phyloP scores from a whole-genome alignment of 2,113 vertebrate genomes.

The Malurus elegans region DNA sequence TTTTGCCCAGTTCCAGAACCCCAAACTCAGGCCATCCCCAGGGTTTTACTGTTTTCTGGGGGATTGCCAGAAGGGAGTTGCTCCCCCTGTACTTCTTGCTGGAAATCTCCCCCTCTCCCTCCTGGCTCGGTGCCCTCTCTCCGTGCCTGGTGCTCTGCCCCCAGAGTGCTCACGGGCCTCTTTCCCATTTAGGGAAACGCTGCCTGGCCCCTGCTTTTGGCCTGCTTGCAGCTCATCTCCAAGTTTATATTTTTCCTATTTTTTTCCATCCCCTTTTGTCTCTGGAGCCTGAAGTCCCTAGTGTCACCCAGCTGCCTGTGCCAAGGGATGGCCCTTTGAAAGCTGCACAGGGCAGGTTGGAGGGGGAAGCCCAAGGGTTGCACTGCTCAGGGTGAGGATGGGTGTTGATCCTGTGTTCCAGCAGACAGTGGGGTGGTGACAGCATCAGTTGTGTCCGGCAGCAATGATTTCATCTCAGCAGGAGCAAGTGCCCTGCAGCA shows the following conservation, averaged over 20 bases:
- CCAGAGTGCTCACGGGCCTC: background rate
- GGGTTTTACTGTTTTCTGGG: background rate
- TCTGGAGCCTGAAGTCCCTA: background rate
- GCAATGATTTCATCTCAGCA: background rate
- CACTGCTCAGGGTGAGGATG: background rate
- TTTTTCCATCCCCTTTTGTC: background rate
- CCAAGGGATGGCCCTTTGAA: background rate
- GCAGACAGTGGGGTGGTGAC: background rate
- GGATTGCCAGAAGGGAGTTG: background rate
- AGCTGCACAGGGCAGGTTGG: background rate
- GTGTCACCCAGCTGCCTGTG: accelerated
- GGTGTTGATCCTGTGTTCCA: background rate
- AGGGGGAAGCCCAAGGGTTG: background rate
- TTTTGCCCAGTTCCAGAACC: background rate
- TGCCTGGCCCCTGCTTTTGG: background rate
- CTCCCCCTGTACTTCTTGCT: background rate
- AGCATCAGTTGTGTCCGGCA: background rate
- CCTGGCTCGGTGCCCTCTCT: background rate
- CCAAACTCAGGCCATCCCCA: background rate
- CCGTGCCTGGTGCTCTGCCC: background rate
- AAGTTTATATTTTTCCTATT: too few species aligned
- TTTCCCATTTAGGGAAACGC: constrained; percentile 25
- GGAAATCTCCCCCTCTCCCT: background rate
- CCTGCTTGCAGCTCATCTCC: background rate
- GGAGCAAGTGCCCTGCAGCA: background rate